Evolutionary conservation across 1,140 invertebrate genomes (phyloP).

Genomic region (Sinonovacula constricta): DNA sequence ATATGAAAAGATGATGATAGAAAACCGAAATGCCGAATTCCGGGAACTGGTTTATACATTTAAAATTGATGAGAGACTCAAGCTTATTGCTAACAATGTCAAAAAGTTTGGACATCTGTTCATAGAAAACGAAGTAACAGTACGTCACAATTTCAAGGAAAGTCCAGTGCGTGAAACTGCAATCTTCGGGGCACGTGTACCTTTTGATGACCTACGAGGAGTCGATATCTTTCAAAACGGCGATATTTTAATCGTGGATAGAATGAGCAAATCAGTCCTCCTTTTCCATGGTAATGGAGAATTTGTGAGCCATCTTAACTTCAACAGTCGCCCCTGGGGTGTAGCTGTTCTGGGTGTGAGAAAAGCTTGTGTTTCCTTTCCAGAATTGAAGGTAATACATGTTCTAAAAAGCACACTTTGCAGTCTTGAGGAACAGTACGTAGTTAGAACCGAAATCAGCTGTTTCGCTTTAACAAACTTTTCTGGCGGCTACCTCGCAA

Average conservation of each 20-base stretch:
- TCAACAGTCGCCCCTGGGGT: conserved; percentile 19
- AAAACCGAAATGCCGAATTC: conserved; percentile 29
- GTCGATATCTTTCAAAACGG: conserved; percentile 42
- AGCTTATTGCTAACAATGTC: conserved; percentile 18
- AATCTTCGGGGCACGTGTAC: conserved; percentile 18
- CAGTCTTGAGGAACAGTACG: conserved; percentile 8
- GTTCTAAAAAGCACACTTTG: conserved; percentile 22
- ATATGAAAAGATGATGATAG: conserved; percentile 15
- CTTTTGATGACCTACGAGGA: conserved; percentile 34
- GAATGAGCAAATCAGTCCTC: conserved; percentile 34
- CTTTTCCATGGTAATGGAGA: conserved; percentile 38
- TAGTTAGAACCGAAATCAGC: conserved; percentile 23
- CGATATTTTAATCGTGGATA: conserved; percentile 27
- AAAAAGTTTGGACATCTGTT: conserved; percentile 41
- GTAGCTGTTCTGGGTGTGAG: conserved; percentile 35
- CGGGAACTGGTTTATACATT: conserved; percentile 36
- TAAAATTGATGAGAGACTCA: conserved; percentile 31
- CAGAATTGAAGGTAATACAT: conserved; percentile 22
- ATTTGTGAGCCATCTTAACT: conserved; percentile 28
- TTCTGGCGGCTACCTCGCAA: conserved; percentile 28
- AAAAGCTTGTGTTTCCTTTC: conserved; percentile 30
- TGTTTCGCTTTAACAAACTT: conserved; percentile 42
- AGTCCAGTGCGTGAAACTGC: conserved; percentile 9
- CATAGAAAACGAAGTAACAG: conserved; percentile 22
- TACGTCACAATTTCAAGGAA: background rate